These are phyloP conservation scores for Diuraphis noxia DNA, from an alignment of 1,140 invertebrate species.

Conservation along the genomic window DNA sequence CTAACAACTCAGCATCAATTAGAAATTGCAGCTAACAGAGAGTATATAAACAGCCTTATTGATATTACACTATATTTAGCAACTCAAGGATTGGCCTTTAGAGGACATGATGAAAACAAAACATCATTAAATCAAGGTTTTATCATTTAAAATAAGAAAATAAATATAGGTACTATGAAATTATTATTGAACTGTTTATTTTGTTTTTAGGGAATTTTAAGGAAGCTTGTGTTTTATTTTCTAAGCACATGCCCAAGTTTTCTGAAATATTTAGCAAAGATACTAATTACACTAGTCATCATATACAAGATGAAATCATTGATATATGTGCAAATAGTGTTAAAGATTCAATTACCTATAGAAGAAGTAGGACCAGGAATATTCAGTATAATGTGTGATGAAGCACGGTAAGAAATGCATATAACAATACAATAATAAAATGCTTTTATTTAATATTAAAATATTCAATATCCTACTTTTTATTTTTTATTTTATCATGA, in stretches of 20 bases:
- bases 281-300: conserved; percentile 20
- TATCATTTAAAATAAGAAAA: not conserved
- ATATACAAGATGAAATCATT: conserved; percentile 21
- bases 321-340: conserved; percentile 19
- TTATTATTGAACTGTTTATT: not conserved
- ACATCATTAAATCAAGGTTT: conserved; percentile 5
- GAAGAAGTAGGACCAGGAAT: not conserved
- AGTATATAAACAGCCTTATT: conserved; percentile 1
- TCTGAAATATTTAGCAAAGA: conserved; percentile 9
- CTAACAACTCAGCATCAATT: conserved; percentile 7
- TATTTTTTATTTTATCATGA: not conserved
- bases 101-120: not conserved
- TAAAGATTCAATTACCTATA: conserved; percentile 27
- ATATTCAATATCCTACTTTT: not conserved
- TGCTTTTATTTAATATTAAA: not conserved
- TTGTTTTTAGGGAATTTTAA: conserved; percentile 32
- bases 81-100: not conserved
- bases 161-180: not conserved
- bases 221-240: conserved; percentile 21
- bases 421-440: not conserved
- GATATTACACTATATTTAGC: conserved; percentile 15
- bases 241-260: conserved; percentile 18
- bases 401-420: conserved; percentile 30
- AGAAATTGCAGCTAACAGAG: conserved; percentile 13
- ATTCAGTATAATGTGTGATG: conserved; percentile 30